These are phyloP conservation scores for Eristalis intricaria DNA, from an alignment of 2,888 invertebrate genomes.

Conservation along the genomic window DNA sequence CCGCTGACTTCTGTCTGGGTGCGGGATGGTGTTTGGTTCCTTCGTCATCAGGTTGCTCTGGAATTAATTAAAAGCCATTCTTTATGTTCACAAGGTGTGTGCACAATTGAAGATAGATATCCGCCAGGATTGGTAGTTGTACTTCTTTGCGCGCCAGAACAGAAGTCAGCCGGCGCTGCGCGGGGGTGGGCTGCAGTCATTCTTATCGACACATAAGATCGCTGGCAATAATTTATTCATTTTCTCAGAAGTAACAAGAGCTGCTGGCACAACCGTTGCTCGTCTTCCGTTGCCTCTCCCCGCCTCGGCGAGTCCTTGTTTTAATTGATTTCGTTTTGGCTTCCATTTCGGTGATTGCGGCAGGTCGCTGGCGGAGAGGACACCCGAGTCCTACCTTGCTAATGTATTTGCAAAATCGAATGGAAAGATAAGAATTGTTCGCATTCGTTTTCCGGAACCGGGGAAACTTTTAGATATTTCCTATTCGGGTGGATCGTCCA, in stretches of 20 bases:
- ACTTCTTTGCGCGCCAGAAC: slow-evolving; percentile 7
- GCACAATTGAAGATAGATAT: slow-evolving; percentile 69
- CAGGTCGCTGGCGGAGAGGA: slow-evolving; percentile 1
- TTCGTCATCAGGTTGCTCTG: slow-evolving; percentile 66
- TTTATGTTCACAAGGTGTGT: slow-evolving; percentile 71
- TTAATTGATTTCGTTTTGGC: slow-evolving; percentile 69
- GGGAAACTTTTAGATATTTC: slow-evolving; percentile 46
- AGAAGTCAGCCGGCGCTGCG: background rate
- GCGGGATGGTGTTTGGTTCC: slow-evolving; percentile 16
- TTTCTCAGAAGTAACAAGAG: slow-evolving; percentile 43
- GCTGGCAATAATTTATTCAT: slow-evolving; percentile 70
- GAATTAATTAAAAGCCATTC: slow-evolving; percentile 72
- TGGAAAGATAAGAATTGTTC: slow-evolving; percentile 69
- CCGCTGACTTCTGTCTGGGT: too few relatives aligned
- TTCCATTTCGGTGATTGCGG: slow-evolving; percentile 15
- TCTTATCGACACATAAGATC: slow-evolving; percentile 68
- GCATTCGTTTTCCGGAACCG: slow-evolving; percentile 46
- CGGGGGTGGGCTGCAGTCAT: background rate
- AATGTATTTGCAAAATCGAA: slow-evolving; percentile 70
- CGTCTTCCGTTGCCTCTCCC: slow-evolving; percentile 38
- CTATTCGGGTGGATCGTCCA: background rate
- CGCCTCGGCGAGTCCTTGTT: slow-evolving; percentile 37
- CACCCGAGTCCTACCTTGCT: slow-evolving; percentile 18
- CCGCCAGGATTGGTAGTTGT: slow-evolving; percentile 46
- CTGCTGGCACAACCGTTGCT: slow-evolving; percentile 19